phyloP scores from a whole-genome alignment of 2,797 vertebrate genomes.

The Harpagifer antarcticus region DNA sequence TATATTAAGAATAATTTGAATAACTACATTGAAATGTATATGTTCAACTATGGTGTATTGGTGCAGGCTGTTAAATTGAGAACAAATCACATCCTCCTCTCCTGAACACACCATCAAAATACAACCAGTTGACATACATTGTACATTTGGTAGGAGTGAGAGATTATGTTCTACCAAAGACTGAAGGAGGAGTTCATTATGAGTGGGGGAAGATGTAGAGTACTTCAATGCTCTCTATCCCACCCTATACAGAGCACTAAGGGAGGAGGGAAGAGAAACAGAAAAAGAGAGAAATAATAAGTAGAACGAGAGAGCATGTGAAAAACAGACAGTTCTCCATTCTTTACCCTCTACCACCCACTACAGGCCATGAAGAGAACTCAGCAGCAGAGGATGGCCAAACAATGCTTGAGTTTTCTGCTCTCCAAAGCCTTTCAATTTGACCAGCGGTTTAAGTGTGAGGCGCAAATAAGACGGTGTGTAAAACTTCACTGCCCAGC shows the following conservation, averaged over 20 bases:
- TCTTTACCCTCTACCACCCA: constrained; percentile 22
- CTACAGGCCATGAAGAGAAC: constrained; percentile 22
- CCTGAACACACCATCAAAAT: no score
- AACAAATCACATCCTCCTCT: no score
- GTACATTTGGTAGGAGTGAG: no score
- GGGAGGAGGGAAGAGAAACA: neutral
- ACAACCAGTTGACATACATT: no score
- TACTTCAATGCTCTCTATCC: neutral
- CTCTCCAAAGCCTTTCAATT: neutral
- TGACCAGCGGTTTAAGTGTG: no score
- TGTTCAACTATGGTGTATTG: no score
- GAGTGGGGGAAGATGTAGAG: neutral
- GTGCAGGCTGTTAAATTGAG: no score
- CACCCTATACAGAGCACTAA: neutral
- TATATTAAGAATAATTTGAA: no score
- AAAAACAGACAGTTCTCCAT: neutral
- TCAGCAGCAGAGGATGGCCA: neutral
- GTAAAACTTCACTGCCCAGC: no score
- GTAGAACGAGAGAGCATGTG: neutral
- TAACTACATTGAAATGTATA: no score
- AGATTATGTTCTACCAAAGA: no score
- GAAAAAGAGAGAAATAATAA: neutral
- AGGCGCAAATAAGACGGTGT: no score
- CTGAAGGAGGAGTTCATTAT: neutral
- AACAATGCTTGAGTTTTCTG: neutral